Evolutionary conservation across 2,797 vertebrate genomes (phyloP).

Genomic region (Carduelis carduelis): DNA sequence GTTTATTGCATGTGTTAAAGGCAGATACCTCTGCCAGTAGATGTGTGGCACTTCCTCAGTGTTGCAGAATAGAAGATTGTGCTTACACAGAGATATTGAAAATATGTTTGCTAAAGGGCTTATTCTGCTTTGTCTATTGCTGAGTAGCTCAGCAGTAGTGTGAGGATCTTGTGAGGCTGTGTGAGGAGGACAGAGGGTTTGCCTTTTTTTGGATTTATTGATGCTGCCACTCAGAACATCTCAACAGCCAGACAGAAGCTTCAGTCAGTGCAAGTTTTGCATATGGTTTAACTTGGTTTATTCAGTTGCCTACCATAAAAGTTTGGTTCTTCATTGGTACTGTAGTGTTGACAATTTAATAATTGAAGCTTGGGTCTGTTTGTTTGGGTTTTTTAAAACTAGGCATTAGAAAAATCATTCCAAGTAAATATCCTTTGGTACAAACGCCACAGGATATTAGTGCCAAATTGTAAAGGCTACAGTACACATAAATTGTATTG

Average conservation of each 20-base stretch:
- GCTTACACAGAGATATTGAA: not conserved
- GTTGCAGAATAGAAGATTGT: not conserved
- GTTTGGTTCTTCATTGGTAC: not conserved
- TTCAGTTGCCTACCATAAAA: not conserved
- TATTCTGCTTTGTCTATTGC: not conserved
- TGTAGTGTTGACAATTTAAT: not conserved
- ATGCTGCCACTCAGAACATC: not conserved
- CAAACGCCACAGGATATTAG: not conserved
- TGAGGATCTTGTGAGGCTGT: not conserved
- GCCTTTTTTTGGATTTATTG: not conserved
- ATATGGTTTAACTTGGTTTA: not conserved
- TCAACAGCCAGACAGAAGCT: not conserved
- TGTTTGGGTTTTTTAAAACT: not conserved
- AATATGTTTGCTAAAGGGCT: not conserved
- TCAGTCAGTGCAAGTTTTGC: not conserved
- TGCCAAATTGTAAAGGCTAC: conserved; percentile 39
- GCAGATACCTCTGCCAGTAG: not conserved
- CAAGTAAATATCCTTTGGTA: conserved; percentile 20
- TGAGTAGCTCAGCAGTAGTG: not conserved
- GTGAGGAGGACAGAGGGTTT: not conserved
- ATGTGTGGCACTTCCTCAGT: not conserved
- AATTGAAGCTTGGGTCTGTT: not conserved
- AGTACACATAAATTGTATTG: conserved; percentile 43
- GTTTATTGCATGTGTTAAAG: not conserved
- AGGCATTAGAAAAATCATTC: not conserved